Conservation (phyloP, 2,888 invertebrate species). For the Chorisops tibialis region DNA sequence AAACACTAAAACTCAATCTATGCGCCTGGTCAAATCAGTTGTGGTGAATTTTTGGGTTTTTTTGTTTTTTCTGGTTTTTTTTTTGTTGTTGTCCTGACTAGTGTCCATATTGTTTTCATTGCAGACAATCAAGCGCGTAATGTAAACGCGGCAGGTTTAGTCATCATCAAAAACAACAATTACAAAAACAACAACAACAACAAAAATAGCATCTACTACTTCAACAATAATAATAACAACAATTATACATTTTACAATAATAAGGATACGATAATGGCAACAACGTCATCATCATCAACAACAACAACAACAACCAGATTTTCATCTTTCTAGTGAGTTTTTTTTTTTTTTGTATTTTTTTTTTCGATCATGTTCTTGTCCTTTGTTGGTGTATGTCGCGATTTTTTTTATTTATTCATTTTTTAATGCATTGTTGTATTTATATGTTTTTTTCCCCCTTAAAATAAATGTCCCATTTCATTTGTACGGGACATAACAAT, state of each 20-base stretch:
- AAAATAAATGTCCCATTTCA: no score
- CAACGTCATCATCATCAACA: background rate
- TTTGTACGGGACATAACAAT: no score
- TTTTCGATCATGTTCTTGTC: background rate
- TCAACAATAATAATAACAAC: conserved; percentile 52
- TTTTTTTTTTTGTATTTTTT: background rate
- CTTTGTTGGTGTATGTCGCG: no score
- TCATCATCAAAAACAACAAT: conserved; percentile 57
- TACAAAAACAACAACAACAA: conserved; percentile 56
- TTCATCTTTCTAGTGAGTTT: conserved; percentile 19
- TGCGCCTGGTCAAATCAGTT: no score
- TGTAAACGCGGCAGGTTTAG: conserved; percentile 68
- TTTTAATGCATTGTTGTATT: no score
- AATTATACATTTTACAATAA: no score
- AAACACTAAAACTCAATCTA: background rate
- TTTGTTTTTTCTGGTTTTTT: no score
- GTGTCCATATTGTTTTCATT: conserved; percentile 55
- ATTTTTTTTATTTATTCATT: conserved; percentile 2
- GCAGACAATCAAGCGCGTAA: conserved; percentile 72
- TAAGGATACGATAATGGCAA: no score
- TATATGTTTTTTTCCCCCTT: no score
- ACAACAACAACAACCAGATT: background rate
- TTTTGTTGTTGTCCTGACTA: background rate
- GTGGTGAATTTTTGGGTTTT: no score
- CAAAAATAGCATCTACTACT: conserved; percentile 62